Evolutionary conservation across 2,797 vertebrate genomes (phyloP).

Genomic region (Schizothorax lantsangensis): DNA sequence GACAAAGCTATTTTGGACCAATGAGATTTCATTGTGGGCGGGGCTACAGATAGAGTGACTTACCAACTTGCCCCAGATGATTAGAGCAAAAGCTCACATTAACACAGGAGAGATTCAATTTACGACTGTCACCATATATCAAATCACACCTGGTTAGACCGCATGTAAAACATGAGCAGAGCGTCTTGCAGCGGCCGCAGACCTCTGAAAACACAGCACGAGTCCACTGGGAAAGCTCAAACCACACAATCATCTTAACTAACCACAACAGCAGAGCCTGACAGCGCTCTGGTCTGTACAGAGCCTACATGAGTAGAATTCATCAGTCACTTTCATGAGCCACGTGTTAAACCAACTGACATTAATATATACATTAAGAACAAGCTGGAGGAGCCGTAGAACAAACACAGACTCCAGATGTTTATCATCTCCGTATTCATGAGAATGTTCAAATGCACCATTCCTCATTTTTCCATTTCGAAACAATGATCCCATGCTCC

Average conservation of each 20-base stretch:
- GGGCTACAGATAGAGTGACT: not conserved
- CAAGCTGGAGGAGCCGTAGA: slow-evolving; percentile 65
- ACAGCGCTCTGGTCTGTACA: slow-evolving; percentile 52
- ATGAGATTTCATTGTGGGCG: not conserved
- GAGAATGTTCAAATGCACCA: slow-evolving; percentile 54
- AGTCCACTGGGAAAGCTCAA: slow-evolving; percentile 25
- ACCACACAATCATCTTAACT: slow-evolving; percentile 40
- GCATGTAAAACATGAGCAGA: not conserved
- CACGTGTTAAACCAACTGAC: slow-evolving; percentile 70
- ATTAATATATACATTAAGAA: slow-evolving; percentile 69
- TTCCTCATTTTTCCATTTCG: slow-evolving; percentile 46
- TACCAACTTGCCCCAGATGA: not conserved
- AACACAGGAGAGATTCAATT: not conserved
- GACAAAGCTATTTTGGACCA: not conserved
- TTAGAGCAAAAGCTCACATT: slow-evolving; percentile 1
- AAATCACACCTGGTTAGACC: slow-evolving; percentile 21
- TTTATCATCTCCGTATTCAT: slow-evolving; percentile 56
- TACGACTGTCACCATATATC: not conserved
- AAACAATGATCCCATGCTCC: slow-evolving; percentile 33
- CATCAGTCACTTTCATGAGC: slow-evolving; percentile 71
- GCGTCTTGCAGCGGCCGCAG: not conserved
- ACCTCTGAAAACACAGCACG: not conserved
- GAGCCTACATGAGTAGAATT: slow-evolving; percentile 61
- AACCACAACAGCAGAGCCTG: slow-evolving; percentile 66
- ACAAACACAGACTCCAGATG: slow-evolving; percentile 65